Evolutionary conservation across 2,888 invertebrate genomes (phyloP), one percentile per base, ranked within the genome.

Genomic region (Lepidocyrtoides sp.): DNA sequence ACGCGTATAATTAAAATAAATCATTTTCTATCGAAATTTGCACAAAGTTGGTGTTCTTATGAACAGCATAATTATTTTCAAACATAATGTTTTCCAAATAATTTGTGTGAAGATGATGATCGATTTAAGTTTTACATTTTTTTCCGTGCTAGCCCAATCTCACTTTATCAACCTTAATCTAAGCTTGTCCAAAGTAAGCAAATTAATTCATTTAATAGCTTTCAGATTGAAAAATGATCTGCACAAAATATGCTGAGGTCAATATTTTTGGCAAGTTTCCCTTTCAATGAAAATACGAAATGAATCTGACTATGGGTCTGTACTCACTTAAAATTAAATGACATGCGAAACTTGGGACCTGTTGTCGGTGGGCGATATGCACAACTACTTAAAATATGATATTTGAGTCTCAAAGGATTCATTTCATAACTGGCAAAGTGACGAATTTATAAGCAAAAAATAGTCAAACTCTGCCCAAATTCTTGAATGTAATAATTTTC

Each of bases 231-330:
- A 29, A n/a, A n/a, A n/a, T n/a, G n/a, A 57, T 17, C 17, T 41
- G 17, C 41, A 32, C 36, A n/a, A 66, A 10, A 83, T 44, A 10
- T 1, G 48, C 14, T n/a, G 60, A 84, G 84, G 89, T 90, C 86
- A 91, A 91, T 91, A 79, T 54, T 85, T 79, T 91, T 91, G 90
- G 90, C 90, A 82, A 48, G 69, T 54, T 84, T 85, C 85, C 89
- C 54, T 60, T 12, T 20, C 51, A 91, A 91, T 75, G 86, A 86
- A 91, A 91, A 91, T 69, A 85, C 23, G 29, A 8, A 79, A 91
- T 91, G 90, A 91, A 90, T 90, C 84, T 84, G 79, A 66, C 41
- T 48, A 5, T 3, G 1, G 12, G 63, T 20, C 14, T 14, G 66
- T 60, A 12, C 26, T 14, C 20, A 0, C 48, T 3, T n/a, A 57